Evolutionary conservation across 2,888 invertebrate genomes (phyloP).

Genomic region (Saturnia pavonia): DNA sequence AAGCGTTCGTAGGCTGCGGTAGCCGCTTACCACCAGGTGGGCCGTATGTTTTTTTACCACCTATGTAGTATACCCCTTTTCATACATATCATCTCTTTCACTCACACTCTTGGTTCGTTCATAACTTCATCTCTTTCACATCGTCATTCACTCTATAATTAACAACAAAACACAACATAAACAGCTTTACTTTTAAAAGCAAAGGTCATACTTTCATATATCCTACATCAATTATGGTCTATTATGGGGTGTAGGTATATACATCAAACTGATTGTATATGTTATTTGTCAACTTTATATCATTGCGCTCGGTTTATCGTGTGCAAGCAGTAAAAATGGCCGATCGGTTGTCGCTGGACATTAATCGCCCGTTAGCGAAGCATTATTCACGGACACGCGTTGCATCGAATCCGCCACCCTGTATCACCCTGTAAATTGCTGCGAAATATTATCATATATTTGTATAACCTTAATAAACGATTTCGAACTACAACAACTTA

Average conservation of each 20-base stretch:
- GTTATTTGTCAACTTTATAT: slow-evolving; percentile 26
- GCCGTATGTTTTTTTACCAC: too few species aligned
- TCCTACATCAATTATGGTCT: too few species aligned
- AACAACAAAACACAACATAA: too few species aligned
- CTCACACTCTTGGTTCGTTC: too few species aligned
- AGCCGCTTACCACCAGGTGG: too few species aligned
- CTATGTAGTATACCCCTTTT: too few species aligned
- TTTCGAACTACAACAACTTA: slow-evolving; percentile 27
- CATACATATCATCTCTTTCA: too few species aligned
- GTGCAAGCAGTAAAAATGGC: slow-evolving; percentile 52
- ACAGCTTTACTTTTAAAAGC: too few species aligned
- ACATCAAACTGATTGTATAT: background rate
- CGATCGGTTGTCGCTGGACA: slow-evolving; percentile 63
- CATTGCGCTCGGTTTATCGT: slow-evolving; percentile 38
- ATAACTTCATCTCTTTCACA: too few species aligned
- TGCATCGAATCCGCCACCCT: slow-evolving; percentile 68
- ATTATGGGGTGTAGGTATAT: background rate
- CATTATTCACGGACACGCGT: slow-evolving; percentile 80
- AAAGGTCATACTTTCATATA: too few species aligned
- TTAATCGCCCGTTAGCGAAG: slow-evolving; percentile 78
- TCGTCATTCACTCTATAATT: too few species aligned
- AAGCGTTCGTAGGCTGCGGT: too few species aligned
- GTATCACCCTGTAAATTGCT: slow-evolving; percentile 54
- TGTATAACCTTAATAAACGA: slow-evolving; percentile 25
- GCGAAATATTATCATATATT: slow-evolving; percentile 30